Percentiles rank a stretch among this genome's conserved stretches.
phyloP scores from a whole-genome alignment of 2,797 vertebrate genomes.

The Alcedo atthis region DNA sequence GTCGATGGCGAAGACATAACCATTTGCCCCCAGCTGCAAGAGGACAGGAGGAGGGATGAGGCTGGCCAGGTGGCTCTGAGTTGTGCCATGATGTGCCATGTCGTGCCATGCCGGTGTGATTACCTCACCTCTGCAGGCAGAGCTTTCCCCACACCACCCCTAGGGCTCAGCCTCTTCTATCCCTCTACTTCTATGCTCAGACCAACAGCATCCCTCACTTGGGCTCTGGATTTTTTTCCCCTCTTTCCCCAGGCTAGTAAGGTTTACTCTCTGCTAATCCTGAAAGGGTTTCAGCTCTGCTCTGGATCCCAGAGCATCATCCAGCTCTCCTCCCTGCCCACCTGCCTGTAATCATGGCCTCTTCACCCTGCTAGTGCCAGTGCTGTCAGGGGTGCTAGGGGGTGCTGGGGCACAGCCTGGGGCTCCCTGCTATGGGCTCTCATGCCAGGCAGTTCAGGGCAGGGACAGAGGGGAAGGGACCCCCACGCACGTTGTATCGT shows the following conservation, averaged over 20 bases:
- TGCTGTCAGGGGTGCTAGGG: neutral
- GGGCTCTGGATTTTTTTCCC: neutral
- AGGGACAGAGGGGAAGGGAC: neutral
- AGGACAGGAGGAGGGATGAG: neutral
- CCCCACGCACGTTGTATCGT: constrained; percentile 88
- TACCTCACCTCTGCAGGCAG: neutral
- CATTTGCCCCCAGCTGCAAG: constrained; percentile 89
- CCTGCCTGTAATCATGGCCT: neutral
- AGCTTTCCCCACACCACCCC: rapidly evolving
- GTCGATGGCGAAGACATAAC: constrained; percentile 95
- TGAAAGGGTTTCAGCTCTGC: neutral
- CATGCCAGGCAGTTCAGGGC: neutral
- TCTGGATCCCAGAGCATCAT: neutral
- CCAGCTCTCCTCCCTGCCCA: neutral
- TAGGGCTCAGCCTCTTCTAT: neutral
- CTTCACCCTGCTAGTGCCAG: neutral
- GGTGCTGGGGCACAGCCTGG: neutral
- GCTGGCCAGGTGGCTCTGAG: rapidly evolving
- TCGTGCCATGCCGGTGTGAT: rapidly evolving
- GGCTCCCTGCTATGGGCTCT: neutral
- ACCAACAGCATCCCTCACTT: neutral
- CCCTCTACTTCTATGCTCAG: neutral
- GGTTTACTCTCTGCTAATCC: neutral
- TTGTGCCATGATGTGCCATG: neutral
- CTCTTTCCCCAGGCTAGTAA: neutral